Evolutionary conservation across 2,888 invertebrate genomes (phyloP).

Genomic region (Anaspis maculata): DNA sequence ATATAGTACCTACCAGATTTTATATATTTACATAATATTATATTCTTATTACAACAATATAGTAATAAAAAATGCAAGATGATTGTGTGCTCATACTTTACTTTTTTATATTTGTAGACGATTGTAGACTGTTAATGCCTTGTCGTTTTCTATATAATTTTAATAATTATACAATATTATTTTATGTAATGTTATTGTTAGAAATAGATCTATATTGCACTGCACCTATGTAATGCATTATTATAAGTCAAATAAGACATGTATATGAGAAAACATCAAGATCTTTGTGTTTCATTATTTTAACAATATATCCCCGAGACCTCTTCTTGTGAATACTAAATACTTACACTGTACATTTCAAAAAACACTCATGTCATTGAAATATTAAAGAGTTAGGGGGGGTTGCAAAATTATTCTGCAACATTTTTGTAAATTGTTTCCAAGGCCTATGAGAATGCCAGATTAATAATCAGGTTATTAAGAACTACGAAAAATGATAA

Average conservation of each 20-base stretch:
- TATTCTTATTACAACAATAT: slow-evolving; percentile 27
- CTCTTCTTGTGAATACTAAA: no score
- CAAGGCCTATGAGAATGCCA: no score
- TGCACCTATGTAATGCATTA: slow-evolving; percentile 40
- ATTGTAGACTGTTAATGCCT: slow-evolving; percentile 27
- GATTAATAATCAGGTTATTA: no score
- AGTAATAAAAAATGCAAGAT: no score
- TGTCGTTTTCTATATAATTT: slow-evolving; percentile 32
- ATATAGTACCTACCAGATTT: slow-evolving; percentile 28
- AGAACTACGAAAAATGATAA: no score
- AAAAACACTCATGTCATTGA: no score
- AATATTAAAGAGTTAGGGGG: no score
- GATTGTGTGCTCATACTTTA: slow-evolving; percentile 28
- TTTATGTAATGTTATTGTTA: slow-evolving; percentile 38
- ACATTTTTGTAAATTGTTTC: no score
- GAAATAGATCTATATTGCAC: slow-evolving; percentile 37
- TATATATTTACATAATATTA: slow-evolving; percentile 25
- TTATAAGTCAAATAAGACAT: slow-evolving; percentile 29
- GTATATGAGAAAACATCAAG: slow-evolving; percentile 13
- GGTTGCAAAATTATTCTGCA: no score
- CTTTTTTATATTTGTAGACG: slow-evolving; percentile 24
- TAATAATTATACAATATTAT: slow-evolving; percentile 32
- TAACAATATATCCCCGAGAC: no score
- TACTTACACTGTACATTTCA: no score
- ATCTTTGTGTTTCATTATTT: no score